These are phyloP conservation scores for Cyclopterus lumpus DNA, from an alignment of 2,797 vertebrate genomes.

Conservation along the genomic window DNA sequence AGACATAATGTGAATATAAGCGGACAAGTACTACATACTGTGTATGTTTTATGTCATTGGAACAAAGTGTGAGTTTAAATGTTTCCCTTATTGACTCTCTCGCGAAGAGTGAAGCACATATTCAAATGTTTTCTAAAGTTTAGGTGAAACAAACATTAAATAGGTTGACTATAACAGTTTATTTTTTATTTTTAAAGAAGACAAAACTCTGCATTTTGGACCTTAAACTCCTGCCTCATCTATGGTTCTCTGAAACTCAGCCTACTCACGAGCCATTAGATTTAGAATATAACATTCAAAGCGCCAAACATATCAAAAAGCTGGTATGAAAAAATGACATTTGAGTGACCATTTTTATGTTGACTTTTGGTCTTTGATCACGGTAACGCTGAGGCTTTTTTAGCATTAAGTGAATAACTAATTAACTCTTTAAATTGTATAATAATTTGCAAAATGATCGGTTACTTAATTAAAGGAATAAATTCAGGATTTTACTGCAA, in stretches of 20 bases:
- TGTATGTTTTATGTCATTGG: background rate
- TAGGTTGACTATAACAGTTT: no score
- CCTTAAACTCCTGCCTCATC: background rate
- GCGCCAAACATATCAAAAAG: background rate
- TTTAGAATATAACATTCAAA: background rate
- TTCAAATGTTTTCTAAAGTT: background rate
- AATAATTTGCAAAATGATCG: background rate
- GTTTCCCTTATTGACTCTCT: background rate
- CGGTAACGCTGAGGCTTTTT: background rate
- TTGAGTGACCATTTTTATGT: background rate
- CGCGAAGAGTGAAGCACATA: background rate
- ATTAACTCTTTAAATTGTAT: background rate
- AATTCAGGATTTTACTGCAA: background rate
- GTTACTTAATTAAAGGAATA: background rate
- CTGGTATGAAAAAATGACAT: background rate
- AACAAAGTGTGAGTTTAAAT: background rate
- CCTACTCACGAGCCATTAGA: background rate
- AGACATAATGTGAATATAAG: background rate
- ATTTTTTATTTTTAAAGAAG: background rate
- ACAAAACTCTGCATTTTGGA: background rate
- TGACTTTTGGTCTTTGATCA: background rate
- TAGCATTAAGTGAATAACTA: background rate
- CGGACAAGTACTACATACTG: background rate
- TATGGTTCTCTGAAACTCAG: background rate
- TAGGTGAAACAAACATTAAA: background rate